Evolutionary conservation across 2,113 vertebrate genomes (phyloP).

Genomic region (Calidris pygmaea): DNA sequence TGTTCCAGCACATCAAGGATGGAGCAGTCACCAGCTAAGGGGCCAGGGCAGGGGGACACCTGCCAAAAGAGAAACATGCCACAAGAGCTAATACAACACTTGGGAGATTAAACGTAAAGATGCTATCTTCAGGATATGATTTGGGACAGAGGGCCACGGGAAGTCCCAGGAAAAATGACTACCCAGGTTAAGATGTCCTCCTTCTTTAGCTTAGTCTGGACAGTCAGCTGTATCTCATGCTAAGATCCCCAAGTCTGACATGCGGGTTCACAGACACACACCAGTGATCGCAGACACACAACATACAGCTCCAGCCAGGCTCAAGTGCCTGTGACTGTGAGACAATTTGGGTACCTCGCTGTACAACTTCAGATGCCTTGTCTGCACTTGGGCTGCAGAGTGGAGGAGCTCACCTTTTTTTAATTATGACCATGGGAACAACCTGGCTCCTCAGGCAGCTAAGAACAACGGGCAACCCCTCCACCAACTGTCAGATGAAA

Average conservation of each 20-base stretch:
- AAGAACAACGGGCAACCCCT: background rate
- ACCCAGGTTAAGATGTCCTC: background rate
- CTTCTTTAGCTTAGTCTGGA: background rate
- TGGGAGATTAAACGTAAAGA: background rate
- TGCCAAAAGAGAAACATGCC: background rate
- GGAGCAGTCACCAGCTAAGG: background rate
- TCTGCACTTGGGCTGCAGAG: background rate
- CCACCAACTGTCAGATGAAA: background rate
- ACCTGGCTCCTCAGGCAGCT: background rate
- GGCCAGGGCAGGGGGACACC: rapidly evolving
- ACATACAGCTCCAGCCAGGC: background rate
- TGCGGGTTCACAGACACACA: background rate
- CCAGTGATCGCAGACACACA: background rate
- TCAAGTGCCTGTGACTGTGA: background rate
- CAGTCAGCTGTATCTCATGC: rapidly evolving
- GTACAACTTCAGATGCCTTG: background rate
- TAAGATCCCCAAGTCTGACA: background rate
- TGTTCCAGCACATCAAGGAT: background rate
- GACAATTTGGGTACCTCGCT: background rate
- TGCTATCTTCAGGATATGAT: background rate
- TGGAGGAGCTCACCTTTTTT: background rate
- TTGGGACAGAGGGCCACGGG: background rate
- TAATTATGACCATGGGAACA: background rate
- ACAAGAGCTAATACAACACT: rapidly evolving
- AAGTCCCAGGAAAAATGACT: background rate